phyloP scores from a whole-genome alignment of 2,888 invertebrate genomes.

The Schrankia costaestrigalis region DNA sequence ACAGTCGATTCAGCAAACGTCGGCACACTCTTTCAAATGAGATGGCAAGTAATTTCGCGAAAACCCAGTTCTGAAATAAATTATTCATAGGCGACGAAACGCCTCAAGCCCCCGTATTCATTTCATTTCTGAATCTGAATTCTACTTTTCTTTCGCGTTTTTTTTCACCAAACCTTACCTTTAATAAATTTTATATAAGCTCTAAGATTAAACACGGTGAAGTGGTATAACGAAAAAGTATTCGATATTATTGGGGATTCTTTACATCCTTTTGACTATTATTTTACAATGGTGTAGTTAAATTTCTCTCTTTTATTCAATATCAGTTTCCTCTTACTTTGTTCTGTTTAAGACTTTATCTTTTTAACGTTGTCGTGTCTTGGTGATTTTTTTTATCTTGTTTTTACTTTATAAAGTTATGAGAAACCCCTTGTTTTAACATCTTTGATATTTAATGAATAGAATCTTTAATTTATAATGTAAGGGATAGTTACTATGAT shows the following conservation, averaged over 20 bases:
- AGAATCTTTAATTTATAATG: too few species aligned
- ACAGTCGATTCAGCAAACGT: conserved; percentile 49
- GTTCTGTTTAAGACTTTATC: too few species aligned
- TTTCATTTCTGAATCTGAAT: conserved; percentile 79
- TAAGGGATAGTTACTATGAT: too few species aligned
- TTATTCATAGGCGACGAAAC: conserved; percentile 80
- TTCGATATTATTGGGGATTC: conserved; percentile 34
- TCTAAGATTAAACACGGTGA: conserved; percentile 62
- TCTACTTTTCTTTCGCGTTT: conserved; percentile 67
- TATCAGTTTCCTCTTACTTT: too few species aligned
- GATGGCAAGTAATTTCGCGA: conserved; percentile 76
- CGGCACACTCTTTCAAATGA: conserved; percentile 67
- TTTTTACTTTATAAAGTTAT: too few species aligned
- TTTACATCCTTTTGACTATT: conserved; percentile 32
- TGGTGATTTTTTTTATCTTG: too few species aligned
- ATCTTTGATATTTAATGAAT: too few species aligned
- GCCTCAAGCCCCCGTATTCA: conserved; percentile 76
- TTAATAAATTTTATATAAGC: conserved; percentile 77
- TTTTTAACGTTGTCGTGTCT: too few species aligned
- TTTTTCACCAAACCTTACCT: conserved; percentile 65
- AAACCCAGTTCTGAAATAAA: conserved; percentile 77
- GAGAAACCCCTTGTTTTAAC: too few species aligned
- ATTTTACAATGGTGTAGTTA: too few species aligned
- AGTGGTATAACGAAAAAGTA: conserved; percentile 32
- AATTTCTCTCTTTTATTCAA: too few species aligned